phyloP scores from a whole-genome alignment of 2,113 vertebrate genomes.

The Columba janthina region DNA sequence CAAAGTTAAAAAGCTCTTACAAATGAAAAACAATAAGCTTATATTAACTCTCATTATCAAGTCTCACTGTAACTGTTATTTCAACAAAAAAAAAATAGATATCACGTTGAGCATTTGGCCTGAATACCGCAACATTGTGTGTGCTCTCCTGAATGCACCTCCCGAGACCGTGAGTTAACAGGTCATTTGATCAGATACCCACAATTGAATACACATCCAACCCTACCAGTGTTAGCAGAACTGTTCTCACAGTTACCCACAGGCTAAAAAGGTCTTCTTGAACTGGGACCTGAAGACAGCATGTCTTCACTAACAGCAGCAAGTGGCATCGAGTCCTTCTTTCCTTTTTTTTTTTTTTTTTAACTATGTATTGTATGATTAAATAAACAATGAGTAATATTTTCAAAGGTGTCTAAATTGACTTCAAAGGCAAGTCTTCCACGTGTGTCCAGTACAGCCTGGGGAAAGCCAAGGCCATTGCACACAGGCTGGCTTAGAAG shows the following conservation, averaged over 20 bases:
- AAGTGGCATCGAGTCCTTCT: neutral
- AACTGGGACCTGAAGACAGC: neutral
- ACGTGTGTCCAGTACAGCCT: rapidly evolving
- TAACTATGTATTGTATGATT: neutral
- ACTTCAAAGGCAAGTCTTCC: neutral
- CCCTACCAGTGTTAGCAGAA: neutral
- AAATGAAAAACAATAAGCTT: neutral
- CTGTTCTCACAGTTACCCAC: neutral
- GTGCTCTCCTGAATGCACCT: neutral
- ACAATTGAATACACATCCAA: neutral
- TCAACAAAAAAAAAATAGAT: neutral
- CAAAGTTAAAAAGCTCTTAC: neutral
- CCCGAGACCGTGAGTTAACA: neutral
- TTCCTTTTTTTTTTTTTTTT: neutral
- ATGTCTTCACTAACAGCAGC: neutral
- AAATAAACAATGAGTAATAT: neutral
- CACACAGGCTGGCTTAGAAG: neutral
- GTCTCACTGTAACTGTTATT: neutral
- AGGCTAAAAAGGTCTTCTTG: neutral
- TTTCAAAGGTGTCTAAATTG: neutral
- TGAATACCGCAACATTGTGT: neutral
- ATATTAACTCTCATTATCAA: neutral
- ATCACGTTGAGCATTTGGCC: neutral
- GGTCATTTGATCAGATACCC: neutral
- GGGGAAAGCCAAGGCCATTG: neutral